These are phyloP conservation scores for Varanus komodoensis DNA, from an alignment of 2,113 vertebrate species.

Conservation along the genomic window DNA sequence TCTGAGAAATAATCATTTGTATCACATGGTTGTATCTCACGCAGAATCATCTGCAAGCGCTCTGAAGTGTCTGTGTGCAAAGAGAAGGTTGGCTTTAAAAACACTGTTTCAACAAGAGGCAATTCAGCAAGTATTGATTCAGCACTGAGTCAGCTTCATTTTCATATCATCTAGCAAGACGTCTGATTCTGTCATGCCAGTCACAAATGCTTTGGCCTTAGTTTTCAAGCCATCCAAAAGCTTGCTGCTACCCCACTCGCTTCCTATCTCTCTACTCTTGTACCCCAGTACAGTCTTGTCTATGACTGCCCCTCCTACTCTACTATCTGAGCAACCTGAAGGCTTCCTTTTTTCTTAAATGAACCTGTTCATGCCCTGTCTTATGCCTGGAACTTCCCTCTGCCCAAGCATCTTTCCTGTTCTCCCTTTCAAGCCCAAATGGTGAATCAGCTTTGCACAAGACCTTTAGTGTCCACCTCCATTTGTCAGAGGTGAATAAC, in stretches of 20 bases:
- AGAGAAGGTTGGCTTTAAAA: conserved; percentile 18
- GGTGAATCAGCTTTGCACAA: not conserved
- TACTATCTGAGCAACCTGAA: not conserved
- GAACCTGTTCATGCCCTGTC: not conserved
- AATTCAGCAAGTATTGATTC: not conserved
- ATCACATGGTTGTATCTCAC: conserved; percentile 94
- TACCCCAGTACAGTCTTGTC: not conserved
- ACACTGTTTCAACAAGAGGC: not conserved
- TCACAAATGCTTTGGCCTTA: not conserved
- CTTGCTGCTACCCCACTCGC: too few relatives aligned
- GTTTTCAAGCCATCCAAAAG: not conserved
- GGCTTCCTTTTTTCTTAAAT: not conserved
- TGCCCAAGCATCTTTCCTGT: not conserved
- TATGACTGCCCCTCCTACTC: not conserved
- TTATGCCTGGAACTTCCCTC: not conserved
- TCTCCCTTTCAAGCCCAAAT: not conserved
- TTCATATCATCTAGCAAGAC: not conserved
- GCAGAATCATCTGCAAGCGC: conserved; percentile 88
- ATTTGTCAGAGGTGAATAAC: too few relatives aligned
- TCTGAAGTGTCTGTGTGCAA: conserved; percentile 79
- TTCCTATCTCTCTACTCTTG: not conserved
- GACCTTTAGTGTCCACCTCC: not conserved
- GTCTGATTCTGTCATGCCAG: not conserved
- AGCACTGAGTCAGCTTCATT: not conserved
- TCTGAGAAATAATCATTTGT: conserved; percentile 91